Percentiles rank a stretch among this genome's conserved stretches.
Evolutionary conservation across 2,113 vertebrate species (phyloP).

Genomic region (Vombatus ursinus): DNA sequence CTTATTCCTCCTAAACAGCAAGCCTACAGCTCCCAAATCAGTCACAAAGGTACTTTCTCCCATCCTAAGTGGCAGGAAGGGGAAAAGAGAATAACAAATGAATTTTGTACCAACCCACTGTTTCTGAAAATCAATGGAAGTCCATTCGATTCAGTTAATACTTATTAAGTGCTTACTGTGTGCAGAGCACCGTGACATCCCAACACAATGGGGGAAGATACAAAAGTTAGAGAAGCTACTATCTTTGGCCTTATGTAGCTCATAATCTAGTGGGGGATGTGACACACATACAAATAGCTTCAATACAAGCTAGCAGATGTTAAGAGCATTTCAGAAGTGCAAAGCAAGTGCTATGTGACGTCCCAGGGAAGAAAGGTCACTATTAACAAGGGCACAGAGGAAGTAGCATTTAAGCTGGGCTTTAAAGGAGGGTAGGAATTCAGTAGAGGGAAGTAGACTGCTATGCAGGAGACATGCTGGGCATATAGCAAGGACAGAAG

Average conservation of each 20-base stretch:
- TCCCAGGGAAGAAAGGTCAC: background rate
- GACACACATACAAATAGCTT: background rate
- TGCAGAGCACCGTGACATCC: background rate
- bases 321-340: background rate
- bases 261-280: background rate
- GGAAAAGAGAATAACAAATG: background rate
- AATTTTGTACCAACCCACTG: rapidly evolving
- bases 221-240: background rate
- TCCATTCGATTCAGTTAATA: background rate
- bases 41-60: background rate
- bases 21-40: background rate
- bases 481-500: background rate
- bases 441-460: background rate
- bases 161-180: background rate
- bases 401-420: background rate
- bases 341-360: background rate
- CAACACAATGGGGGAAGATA: background rate
- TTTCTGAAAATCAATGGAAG: background rate
- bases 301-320: background rate
- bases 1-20: background rate
- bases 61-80: background rate
- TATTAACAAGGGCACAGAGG: background rate
- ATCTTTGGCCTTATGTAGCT: background rate
- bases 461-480: background rate
- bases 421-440: background rate